Conservation (phyloP, 30 jellyfish, hydroid and myxozoan species). For the Sanderia malayensis region DNA sequence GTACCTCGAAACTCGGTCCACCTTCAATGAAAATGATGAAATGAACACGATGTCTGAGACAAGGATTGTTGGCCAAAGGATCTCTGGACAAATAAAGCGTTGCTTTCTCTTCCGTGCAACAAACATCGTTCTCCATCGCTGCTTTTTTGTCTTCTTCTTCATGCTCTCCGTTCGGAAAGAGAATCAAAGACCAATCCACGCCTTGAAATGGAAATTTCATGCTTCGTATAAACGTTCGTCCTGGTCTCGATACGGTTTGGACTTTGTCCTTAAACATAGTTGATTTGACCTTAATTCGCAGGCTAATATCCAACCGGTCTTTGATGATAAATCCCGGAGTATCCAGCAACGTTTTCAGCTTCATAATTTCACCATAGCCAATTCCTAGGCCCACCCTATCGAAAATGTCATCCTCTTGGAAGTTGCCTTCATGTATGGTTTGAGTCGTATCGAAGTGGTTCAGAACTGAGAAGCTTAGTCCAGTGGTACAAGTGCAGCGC, state of each 20-base stretch:
- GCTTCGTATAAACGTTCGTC: conserved; percentile 38
- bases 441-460: conserved; percentile 53
- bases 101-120: conserved; percentile 9
- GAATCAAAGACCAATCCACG: conserved; percentile 57
- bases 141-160: conserved; percentile 38
- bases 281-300: conserved; percentile 46
- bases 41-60: conserved; percentile 52
- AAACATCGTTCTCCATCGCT: neutral
- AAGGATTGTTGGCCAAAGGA: neutral
- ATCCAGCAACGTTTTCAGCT: conserved; percentile 30
- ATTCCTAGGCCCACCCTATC: conserved; percentile 79
- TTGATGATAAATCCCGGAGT: conserved; percentile 74
- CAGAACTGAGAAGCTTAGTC: conserved; percentile 49
- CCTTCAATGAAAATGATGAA: conserved; percentile 41
- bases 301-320: conserved; percentile 57
- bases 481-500: conserved; percentile 66
- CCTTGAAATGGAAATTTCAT: conserved; percentile 52
- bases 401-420: conserved; percentile 66
- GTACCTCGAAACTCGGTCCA: conserved; percentile 51
- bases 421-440: conserved; percentile 63
- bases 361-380: conserved; percentile 80
- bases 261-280: conserved; percentile 63
- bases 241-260: conserved; percentile 29
- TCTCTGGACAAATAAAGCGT: conserved; percentile 69
- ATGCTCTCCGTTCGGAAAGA: conserved; percentile 53